Percentiles rank a stretch among this genome's conserved stretches.
These are phyloP conservation scores for Tragelaphus scriptus DNA, from an alignment of 2,113 vertebrate genomes.

Conservation along the genomic window DNA sequence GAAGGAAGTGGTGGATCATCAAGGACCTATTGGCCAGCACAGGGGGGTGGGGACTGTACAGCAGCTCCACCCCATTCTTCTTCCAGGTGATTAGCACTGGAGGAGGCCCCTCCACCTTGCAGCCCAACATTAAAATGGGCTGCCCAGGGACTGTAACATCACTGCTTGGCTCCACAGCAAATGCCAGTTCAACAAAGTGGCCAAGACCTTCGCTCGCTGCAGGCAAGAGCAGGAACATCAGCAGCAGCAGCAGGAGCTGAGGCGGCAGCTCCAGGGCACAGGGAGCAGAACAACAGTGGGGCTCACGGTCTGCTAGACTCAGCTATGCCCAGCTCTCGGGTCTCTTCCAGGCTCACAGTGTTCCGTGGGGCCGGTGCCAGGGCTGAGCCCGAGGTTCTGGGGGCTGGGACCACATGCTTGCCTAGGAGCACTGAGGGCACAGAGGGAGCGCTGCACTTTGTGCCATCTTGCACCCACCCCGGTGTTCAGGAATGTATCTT, in stretches of 20 bases:
- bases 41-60: conserved; percentile 80
- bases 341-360: not conserved
- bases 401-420: not conserved
- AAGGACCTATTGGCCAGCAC: conserved; percentile 91
- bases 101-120: conserved; percentile 92
- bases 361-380: accelerated
- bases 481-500: not conserved
- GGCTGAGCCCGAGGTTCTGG: accelerated
- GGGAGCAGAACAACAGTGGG: accelerated
- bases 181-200: conserved; percentile 87
- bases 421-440: accelerated
- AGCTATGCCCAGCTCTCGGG: accelerated
- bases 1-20: conserved; percentile 88
- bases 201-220: conserved; percentile 79
- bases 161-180: conserved; percentile 92
- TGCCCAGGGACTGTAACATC: conserved; percentile 91
- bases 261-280: accelerated
- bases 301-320: not conserved
- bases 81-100: conserved; percentile 94
- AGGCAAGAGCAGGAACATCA: not conserved
- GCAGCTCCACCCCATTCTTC: conserved; percentile 84
- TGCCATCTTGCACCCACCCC: not conserved
- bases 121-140: conserved; percentile 88
- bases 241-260: accelerated
- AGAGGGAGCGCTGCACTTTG: accelerated